Evolutionary conservation across 2,888 invertebrate genomes (phyloP).

Genomic region (Lissonota sp.): DNA sequence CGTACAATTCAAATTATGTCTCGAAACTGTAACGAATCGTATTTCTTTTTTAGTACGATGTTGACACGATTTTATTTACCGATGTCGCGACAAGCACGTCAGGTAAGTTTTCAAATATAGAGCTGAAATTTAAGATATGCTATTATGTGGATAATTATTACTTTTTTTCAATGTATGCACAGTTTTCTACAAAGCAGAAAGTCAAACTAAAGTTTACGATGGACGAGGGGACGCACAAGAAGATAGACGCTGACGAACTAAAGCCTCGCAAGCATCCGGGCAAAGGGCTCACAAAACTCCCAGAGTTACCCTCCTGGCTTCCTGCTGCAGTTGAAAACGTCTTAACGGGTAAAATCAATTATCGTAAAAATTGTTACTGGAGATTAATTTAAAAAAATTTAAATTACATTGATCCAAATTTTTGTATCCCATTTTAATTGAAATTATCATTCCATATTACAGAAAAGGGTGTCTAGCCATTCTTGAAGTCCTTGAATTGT

Average conservation of each 20-base stretch:
- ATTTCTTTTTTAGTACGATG: conserved; percentile 48
- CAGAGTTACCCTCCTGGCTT: conserved; percentile 87
- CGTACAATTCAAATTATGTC: not conserved
- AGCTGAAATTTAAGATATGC: not conserved
- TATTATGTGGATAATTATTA: conserved; percentile 1
- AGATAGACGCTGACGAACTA: conserved; percentile 84
- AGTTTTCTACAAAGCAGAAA: conserved; percentile 80
- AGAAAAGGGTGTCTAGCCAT: too few species aligned
- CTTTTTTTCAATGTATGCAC: conserved; percentile 16
- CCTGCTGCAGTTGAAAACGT: conserved; percentile 85
- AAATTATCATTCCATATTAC: too few species aligned
- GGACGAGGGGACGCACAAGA: conserved; percentile 84
- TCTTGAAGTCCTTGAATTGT: too few species aligned
- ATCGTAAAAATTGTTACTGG: too few species aligned
- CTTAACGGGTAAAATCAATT: conserved; percentile 82
- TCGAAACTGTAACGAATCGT: not conserved
- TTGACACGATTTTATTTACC: conserved; percentile 50
- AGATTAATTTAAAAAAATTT: too few species aligned
- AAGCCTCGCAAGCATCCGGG: conserved; percentile 92
- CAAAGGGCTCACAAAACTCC: conserved; percentile 85
- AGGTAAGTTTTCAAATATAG: conserved; percentile 13
- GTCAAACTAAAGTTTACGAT: conserved; percentile 84
- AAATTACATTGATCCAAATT: too few species aligned
- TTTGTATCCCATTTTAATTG: too few species aligned
- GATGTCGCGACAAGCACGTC: conserved; percentile 43